Base-by-base conservation (phyloP, 2,113 vertebrate genomes). In the Prionailurus viverrinus region DNA sequence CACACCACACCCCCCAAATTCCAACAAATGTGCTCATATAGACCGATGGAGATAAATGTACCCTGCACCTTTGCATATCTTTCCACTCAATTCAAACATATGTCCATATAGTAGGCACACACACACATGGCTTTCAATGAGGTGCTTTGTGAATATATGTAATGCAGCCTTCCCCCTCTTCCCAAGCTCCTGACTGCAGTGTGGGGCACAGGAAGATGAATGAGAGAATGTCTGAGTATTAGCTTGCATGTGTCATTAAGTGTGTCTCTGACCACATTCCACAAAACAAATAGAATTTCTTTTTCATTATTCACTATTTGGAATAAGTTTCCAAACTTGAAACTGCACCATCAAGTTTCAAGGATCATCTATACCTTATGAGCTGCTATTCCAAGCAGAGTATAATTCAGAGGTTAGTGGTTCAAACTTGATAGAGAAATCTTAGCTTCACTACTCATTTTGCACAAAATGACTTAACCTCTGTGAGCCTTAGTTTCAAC, bases 221-320 rank as follows among this genome's bases (percentile, higher is more conserved):
- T 91, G 86, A 98, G 94, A 45, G 86, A 96, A 95, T 74, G 90
- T 97, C 84, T 97, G 93, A 83, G 74, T 19, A 61, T 21, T 76
- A 87, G 15, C 53, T 82, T 63, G 33, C 63, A 53, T 89, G 74
- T 94, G 84, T 96, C 96, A 92, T 65, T 84, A 48, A 96, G 39
- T 69, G 55, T 90, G 73, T 88, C 71, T 87, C 90, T 93, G 74
- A 96, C 45, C 41, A 69, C 19, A 27, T 92, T 84, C 87, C 92
- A 78, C 68, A 93, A 80, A 94, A 71, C 36, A 97, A 97, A 55
- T 61, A 88, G 63, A 97, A 84, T 55, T 55, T 51, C 39, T 73
- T 93, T 91, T 89, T 83, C n/a, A 91, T 92, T 97, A 71, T 94
- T 96, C 83, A 78, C n/a, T 81, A 23, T 90, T 85, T 96, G 74